These are phyloP conservation scores for Dicyrtomina minuta DNA, from an alignment of 2,888 invertebrate species.

Conservation along the genomic window DNA sequence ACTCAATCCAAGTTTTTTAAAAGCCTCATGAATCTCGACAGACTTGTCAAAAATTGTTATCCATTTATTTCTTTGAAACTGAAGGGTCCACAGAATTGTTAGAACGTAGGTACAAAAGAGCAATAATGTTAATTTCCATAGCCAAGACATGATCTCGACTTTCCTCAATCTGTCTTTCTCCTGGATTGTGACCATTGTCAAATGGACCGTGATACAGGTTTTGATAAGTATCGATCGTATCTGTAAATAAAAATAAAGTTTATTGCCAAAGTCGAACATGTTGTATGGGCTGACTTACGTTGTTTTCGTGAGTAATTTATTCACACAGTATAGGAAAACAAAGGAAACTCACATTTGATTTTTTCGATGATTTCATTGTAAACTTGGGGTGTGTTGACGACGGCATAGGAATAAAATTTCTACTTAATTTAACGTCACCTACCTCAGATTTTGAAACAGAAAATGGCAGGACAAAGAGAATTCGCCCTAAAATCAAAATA, in stretches of 20 bases:
- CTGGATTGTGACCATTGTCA: not conserved
- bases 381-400: too few relatives aligned
- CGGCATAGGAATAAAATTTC: too few relatives aligned
- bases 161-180: not conserved
- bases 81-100: not conserved
- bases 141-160: not conserved
- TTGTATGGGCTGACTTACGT: too few relatives aligned
- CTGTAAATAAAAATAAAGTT: too few relatives aligned
- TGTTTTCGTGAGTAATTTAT: too few relatives aligned
- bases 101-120: not conserved
- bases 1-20: not conserved
- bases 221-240: too few relatives aligned
- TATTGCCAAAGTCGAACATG: too few relatives aligned
- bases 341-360: too few relatives aligned
- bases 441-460: not conserved
- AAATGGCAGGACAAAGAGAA: not conserved
- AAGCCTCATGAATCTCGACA: not conserved
- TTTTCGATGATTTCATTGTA: not conserved
- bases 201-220: not conserved
- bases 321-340: too few relatives aligned
- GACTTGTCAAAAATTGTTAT: not conserved
- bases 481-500: not conserved
- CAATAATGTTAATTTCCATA: conserved; percentile 1
- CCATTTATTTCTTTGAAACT: not conserved
- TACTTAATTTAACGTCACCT: not conserved